Conservation (phyloP, 2,113 vertebrate species). For the Steatornis caripensis region DNA sequence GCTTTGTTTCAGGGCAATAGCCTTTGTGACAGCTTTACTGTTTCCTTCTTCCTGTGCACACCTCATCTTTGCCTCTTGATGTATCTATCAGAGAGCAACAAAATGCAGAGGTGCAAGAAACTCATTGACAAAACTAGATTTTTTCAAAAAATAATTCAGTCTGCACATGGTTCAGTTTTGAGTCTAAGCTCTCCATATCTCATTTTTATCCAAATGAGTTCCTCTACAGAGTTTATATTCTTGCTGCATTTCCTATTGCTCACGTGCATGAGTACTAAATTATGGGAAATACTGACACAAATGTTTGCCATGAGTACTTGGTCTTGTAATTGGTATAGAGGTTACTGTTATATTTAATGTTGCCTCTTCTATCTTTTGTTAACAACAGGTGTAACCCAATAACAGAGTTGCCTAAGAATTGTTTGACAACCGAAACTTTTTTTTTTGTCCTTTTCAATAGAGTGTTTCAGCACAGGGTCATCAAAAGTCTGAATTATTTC, state of each 20-base stretch:
- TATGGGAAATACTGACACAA: not conserved
- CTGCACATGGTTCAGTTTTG: not conserved
- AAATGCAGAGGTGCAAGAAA: not conserved
- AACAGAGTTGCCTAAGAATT: not conserved
- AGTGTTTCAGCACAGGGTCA: not conserved
- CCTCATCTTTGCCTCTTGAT: not conserved
- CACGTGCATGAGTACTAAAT: not conserved
- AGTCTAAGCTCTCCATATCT: not conserved
- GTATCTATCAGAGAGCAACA: not conserved
- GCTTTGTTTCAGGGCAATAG: not conserved
- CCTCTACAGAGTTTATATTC: not conserved
- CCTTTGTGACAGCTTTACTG: not conserved
- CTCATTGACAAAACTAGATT: not conserved
- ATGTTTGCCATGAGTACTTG: not conserved
- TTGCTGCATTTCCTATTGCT: not conserved
- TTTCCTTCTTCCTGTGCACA: not conserved
- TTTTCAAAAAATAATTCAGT: not conserved
- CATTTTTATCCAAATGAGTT: not conserved
- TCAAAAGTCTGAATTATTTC: not conserved
- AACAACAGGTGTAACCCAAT: not conserved
- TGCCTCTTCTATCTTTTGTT: not conserved
- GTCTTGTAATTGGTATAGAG: not conserved
- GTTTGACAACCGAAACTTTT: not conserved
- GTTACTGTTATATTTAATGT: not conserved
- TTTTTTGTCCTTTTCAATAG: not conserved